Conservation (phyloP, 2,888 invertebrate genomes). For the Liodrosophila aerea region DNA sequence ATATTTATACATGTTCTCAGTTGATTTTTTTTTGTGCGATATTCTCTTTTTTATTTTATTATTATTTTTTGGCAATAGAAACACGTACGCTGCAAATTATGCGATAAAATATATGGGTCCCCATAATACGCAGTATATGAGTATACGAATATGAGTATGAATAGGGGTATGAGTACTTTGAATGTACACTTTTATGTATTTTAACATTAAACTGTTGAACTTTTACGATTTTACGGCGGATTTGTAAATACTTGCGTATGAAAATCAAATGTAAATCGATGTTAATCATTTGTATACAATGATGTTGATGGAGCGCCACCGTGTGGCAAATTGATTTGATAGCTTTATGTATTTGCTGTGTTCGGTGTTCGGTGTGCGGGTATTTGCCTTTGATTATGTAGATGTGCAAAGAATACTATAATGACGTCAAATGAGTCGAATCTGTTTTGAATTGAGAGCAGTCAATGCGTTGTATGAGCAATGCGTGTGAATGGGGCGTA, state of each 20-base stretch:
- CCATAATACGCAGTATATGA: constrained; percentile 37
- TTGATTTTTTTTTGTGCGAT: not conserved
- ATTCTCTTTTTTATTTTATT: not conserved
- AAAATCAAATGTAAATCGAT: constrained; percentile 57
- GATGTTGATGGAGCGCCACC: constrained; percentile 49
- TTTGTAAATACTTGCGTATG: constrained; percentile 34
- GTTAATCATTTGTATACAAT: constrained; percentile 65
- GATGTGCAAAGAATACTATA: constrained; percentile 46
- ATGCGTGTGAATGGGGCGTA: constrained; percentile 26
- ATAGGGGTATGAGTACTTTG: no score
- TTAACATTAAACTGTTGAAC: constrained; percentile 49
- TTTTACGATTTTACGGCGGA: constrained; percentile 46
- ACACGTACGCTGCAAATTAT: constrained; percentile 67
- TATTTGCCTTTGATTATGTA: constrained; percentile 41
- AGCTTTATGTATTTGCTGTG: constrained; percentile 23
- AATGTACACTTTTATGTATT: constrained; percentile 45
- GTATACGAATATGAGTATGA: not conserved
- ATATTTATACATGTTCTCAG: not conserved
- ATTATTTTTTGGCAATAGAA: constrained; percentile 36
- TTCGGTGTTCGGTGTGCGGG: no score
- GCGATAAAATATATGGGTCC: constrained; percentile 57
- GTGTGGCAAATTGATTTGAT: constrained; percentile 57
- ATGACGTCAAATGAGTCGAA: constrained; percentile 64
- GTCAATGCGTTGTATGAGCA: constrained; percentile 35
- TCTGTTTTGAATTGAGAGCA: constrained; percentile 30